These are phyloP conservation scores for Drosophila guanche DNA, from an alignment of 1,140 invertebrate genomes.

Conservation along the genomic window DNA sequence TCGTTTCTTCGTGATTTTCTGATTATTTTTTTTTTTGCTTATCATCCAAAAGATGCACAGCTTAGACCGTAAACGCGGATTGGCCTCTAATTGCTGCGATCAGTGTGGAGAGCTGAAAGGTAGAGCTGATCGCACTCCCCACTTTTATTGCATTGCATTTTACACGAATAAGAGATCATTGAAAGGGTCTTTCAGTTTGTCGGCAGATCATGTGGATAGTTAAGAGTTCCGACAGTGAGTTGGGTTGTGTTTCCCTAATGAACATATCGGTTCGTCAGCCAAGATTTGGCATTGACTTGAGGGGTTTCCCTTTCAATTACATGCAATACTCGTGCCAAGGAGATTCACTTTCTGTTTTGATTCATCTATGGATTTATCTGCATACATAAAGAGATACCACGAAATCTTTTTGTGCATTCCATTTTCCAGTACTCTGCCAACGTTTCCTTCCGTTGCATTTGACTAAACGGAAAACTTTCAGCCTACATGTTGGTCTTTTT, in stretches of 20 bases:
- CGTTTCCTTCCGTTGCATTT: too few relatives aligned
- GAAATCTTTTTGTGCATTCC: background rate
- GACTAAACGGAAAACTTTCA: too few relatives aligned
- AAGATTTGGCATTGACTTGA: slow-evolving; percentile 27
- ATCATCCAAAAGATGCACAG: slow-evolving; percentile 26
- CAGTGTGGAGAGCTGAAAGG: slow-evolving; percentile 25
- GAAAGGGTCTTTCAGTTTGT: slow-evolving; percentile 33
- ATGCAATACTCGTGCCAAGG: slow-evolving; percentile 11
- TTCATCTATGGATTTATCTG: background rate
- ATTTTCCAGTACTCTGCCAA: too few relatives aligned
- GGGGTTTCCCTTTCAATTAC: slow-evolving; percentile 13
- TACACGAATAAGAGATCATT: slow-evolving; percentile 27
- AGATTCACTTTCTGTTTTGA: slow-evolving; percentile 20
- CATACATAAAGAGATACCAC: background rate
- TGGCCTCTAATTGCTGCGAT: slow-evolving; percentile 63
- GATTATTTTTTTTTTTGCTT: slow-evolving; percentile 14
- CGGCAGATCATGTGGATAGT: slow-evolving; percentile 26
- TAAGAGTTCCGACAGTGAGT: slow-evolving; percentile 7
- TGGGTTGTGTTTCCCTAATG: slow-evolving; percentile 14
- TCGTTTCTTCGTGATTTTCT: slow-evolving; percentile 40
- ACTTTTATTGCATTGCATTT: slow-evolving; percentile 45
- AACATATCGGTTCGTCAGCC: slow-evolving; percentile 14
- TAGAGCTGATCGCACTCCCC: slow-evolving; percentile 27
- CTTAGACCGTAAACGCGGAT: slow-evolving; percentile 30
- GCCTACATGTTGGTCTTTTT: too few relatives aligned